Percentiles rank a stretch among this genome's conserved stretches.
phyloP scores from a whole-genome alignment of 2,888 invertebrate genomes.

The Diplolepis rosae region DNA sequence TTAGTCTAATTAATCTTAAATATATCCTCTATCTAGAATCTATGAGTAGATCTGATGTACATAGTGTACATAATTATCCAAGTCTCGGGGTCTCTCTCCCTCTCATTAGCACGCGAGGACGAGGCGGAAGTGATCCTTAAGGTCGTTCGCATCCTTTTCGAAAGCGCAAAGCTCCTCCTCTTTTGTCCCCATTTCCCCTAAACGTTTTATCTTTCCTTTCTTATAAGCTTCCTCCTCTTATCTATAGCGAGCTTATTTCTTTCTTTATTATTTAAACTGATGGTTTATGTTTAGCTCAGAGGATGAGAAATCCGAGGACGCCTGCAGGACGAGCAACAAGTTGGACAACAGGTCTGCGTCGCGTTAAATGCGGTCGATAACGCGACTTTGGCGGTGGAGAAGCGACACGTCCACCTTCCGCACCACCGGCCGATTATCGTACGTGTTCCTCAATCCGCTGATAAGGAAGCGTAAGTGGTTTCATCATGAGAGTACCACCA shows the following conservation, averaged over 20 bases:
- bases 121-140: constrained; percentile 8
- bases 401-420: constrained; percentile 38
- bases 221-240: neutral
- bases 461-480: neutral
- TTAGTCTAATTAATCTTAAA: constrained; percentile 37
- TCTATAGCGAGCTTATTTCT: neutral
- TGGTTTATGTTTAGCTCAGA: neutral
- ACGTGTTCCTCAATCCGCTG: neutral
- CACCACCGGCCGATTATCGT: constrained; percentile 22
- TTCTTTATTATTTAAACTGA: neutral
- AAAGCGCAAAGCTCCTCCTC: neutral
- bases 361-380: constrained; percentile 53
- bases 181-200: neutral
- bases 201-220: neutral
- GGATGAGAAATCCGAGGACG: constrained; percentile 44
- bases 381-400: constrained; percentile 47
- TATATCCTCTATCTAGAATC: constrained; percentile 36
- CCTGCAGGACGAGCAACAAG: constrained; percentile 70
- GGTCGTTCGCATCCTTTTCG: neutral
- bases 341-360: constrained; percentile 72
- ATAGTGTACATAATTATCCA: constrained; percentile 41
- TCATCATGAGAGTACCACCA: neutral
- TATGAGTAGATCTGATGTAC: constrained; percentile 32
- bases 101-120: constrained; percentile 34
- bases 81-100: constrained; percentile 52